phyloP scores from a whole-genome alignment of 2,113 vertebrate genomes.

The Nerophis ophidion region DNA sequence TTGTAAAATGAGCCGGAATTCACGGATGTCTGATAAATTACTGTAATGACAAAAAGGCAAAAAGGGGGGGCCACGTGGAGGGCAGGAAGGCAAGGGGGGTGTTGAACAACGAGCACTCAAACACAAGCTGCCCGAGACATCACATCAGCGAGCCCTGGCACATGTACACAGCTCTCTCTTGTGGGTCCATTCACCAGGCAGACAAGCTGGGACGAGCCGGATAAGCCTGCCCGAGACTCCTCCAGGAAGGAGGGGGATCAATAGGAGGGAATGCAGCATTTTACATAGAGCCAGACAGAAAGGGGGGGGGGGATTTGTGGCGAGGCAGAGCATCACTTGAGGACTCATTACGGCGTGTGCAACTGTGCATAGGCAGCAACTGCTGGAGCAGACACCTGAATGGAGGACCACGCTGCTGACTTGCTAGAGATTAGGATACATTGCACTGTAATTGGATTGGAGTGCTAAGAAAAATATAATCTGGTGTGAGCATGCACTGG shows the following conservation, averaged over 20 bases:
- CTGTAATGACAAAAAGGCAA: constrained; percentile 28
- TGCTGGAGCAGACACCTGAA: constrained; percentile 42
- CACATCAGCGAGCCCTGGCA: constrained; percentile 57
- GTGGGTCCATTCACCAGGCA: constrained; percentile 62
- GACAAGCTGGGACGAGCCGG: constrained; percentile 60
- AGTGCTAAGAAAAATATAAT: constrained; percentile 43
- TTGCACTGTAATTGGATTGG: constrained; percentile 47
- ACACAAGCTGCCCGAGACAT: constrained; percentile 61
- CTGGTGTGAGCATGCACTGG: constrained; percentile 13
- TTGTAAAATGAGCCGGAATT: constrained; percentile 15
- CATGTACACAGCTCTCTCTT: constrained; percentile 56
- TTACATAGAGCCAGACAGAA: constrained; percentile 61
- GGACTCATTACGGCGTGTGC: constrained; percentile 52
- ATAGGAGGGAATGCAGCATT: constrained; percentile 68
- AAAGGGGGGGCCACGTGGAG: constrained; percentile 10
- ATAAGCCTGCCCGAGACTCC: constrained; percentile 59
- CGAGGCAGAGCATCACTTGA: constrained; percentile 60
- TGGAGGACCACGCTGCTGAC: constrained; percentile 20
- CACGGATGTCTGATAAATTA: constrained; percentile 44
- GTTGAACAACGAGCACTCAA: constrained; percentile 65
- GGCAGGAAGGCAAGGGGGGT: constrained; percentile 22
- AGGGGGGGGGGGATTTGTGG: constrained; percentile 39
- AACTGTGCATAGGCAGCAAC: constrained; percentile 42
- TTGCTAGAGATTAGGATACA: constrained; percentile 32
- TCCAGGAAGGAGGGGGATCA: constrained; percentile 66